Base-by-base conservation (phyloP, 2,888 invertebrate genomes). In the Plagodis dolabraria region DNA sequence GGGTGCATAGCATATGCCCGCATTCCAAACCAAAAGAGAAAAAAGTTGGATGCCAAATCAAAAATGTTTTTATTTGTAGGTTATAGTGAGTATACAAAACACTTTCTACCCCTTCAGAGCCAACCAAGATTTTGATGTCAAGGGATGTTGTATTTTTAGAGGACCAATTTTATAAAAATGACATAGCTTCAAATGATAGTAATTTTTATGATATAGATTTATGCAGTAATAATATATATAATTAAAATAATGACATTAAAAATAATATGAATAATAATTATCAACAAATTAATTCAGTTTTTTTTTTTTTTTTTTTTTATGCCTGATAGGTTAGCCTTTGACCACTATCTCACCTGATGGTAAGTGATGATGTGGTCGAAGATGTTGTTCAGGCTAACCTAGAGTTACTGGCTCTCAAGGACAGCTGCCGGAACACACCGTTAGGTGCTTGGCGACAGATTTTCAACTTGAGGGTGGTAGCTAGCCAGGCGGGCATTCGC, bases 111-210 rank as follows among this genome's bases (percentile, higher is more conserved):
- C 54, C 54, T 36, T 7, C 8, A 11, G 10, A 8, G 33, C 38
- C 53, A 10, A 10, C 12, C 4, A 35, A 22, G 22, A n/a, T 47
- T n/a, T 8, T 35, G 6, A 40, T 43, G 12, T 0, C 35, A 22
- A 47, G 47, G 22, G 42, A 54, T 54, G 54, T 54, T 5, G 43
- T n/a, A 43, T 47, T 47, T 54, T 9, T 54, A 8, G 42, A 54
- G 35, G 11, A 7, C 7, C 11, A 11, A 12, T 51, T 47, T 47
- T 12, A 36, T 7, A 47, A 47, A 7, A 12, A 47, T 11, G 7
- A 12, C 12, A 12, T 12, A 35, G 12, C 12, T 5, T 5, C 4
- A 12, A 36, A 12, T 4, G 36, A 12, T 35, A 8, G 12, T 47
- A 33, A 45, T 6, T 9, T 36, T 36, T 36, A 47, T 47, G 6